phyloP scores from a whole-genome alignment of 2,888 invertebrate genomes.

The Phytoseiulus persimilis region DNA sequence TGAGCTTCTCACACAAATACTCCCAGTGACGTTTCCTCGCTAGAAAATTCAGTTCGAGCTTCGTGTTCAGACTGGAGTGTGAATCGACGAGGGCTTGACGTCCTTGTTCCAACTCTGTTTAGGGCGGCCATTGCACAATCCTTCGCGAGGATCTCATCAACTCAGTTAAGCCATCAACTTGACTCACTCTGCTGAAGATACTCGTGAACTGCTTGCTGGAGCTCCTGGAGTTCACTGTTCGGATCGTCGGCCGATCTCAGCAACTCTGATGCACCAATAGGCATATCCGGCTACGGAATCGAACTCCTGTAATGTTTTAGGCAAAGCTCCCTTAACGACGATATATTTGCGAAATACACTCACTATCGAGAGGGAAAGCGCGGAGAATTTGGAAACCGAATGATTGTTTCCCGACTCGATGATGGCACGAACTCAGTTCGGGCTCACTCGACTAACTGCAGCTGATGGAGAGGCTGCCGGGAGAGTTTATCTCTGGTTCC shows the following conservation, averaged over 20 bases:
- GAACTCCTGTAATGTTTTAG: background rate
- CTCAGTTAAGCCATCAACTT: background rate
- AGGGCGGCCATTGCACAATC: no score
- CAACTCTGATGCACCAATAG: background rate
- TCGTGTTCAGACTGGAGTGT: no score
- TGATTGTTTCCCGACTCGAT: no score
- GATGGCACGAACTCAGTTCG: background rate
- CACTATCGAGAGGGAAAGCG: no score
- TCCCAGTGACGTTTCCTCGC: no score
- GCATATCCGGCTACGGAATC: background rate
- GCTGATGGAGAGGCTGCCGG: background rate
- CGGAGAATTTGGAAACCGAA: no score
- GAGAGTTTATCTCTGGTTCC: background rate
- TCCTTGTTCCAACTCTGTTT: no score
- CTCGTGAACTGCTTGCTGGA: slow-evolving; percentile 21
- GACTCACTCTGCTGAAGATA: slow-evolving; percentile 35
- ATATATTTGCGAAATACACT: no score
- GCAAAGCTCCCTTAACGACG: background rate
- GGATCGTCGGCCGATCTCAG: slow-evolving; percentile 13
- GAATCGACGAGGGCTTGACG: no score
- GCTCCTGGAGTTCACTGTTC: slow-evolving; percentile 13
- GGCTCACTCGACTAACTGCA: background rate
- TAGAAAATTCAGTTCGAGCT: no score
- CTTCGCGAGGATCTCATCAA: background rate
- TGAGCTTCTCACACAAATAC: no score